phyloP scores from a whole-genome alignment of 2,797 vertebrate species.

The Ciconia nigra region DNA sequence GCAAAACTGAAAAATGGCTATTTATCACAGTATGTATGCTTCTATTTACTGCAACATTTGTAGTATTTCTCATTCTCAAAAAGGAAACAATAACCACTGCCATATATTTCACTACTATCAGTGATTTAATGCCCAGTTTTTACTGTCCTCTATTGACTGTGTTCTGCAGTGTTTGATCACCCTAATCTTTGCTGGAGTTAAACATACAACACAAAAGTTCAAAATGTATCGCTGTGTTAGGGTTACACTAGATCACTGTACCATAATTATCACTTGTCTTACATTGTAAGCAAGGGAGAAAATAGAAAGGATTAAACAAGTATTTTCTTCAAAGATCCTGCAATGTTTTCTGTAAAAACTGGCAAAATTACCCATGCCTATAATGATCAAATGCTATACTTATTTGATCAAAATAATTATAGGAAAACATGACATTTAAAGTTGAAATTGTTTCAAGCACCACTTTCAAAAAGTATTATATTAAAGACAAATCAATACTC shows the following conservation, averaged over 20 bases:
- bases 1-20: neutral
- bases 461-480: slow-evolving; percentile 60
- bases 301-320: slow-evolving; percentile 60
- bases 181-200: neutral
- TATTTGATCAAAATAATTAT: slow-evolving; percentile 70
- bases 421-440: slow-evolving; percentile 70
- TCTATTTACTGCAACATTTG: neutral
- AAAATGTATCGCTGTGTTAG: neutral
- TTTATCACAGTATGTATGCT: slow-evolving; percentile 4
- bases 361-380: slow-evolving; percentile 29
- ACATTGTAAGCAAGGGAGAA: slow-evolving; percentile 5
- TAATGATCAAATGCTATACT: slow-evolving; percentile 54
- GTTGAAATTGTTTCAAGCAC: slow-evolving; percentile 58
- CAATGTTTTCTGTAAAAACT: slow-evolving; percentile 50
- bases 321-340: slow-evolving; percentile 46
- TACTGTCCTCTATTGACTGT: neutral
- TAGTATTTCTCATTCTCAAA: neutral
- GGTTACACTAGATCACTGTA: neutral
- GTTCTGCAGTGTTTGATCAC: neutral
- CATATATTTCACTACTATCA: neutral
- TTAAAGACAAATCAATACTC: slow-evolving; percentile 62
- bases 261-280: neutral
- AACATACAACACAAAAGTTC: neutral
- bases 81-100: neutral
- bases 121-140: neutral